These are phyloP conservation scores for Agapostemon virescens DNA, from an alignment of 2,888 invertebrate genomes.

Conservation along the genomic window DNA sequence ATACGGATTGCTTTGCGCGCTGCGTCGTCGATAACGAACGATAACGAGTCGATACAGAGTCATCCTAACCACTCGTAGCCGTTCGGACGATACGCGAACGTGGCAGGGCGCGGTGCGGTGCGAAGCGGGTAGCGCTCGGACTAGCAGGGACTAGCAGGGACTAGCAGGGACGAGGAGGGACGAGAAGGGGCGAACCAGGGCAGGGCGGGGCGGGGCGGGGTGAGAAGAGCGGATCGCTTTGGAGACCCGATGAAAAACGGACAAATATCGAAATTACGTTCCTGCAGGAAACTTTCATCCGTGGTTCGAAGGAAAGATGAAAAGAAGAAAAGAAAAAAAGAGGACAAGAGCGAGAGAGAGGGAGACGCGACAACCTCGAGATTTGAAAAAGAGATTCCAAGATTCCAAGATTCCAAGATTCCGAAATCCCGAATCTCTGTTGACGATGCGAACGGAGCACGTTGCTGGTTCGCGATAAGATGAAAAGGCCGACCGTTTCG, in stretches of 20 bases:
- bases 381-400: too few relatives aligned
- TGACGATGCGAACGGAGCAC: background rate
- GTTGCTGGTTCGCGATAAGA: background rate
- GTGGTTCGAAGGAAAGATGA: too few relatives aligned
- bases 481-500: background rate
- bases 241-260: background rate
- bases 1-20: conserved; percentile 36
- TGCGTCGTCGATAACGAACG: conserved; percentile 45
- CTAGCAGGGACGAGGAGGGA: too few relatives aligned
- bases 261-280: background rate
- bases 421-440: background rate
- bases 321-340: too few relatives aligned
- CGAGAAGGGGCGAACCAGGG: too few relatives aligned
- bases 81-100: background rate
- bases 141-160: too few relatives aligned
- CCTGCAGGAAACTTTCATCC: background rate
- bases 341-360: too few relatives aligned
- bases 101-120: too few relatives aligned
- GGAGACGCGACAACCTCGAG: too few relatives aligned
- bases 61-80: conserved; percentile 6
- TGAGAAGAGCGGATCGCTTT: background rate
- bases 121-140: too few relatives aligned
- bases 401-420: too few relatives aligned
- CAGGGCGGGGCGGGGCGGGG: too few relatives aligned
- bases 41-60: conserved; percentile 41